Percentiles rank a stretch among this genome's conserved stretches.
These are phyloP conservation scores for Chiridota heheva DNA, from an alignment of 35 echinoderm and acorn worm species.

Conservation along the genomic window DNA sequence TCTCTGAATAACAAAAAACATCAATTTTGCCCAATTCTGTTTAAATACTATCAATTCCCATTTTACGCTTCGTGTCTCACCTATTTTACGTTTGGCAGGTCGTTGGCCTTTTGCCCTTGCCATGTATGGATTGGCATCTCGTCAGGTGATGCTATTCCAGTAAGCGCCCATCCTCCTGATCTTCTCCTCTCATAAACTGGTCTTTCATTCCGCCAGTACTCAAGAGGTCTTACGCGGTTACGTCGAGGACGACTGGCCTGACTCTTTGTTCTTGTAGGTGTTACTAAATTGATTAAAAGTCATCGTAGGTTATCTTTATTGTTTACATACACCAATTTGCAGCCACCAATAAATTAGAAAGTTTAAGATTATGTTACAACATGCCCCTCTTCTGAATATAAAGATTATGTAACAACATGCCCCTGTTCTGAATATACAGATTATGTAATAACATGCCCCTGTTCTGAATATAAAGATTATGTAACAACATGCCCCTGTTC, in stretches of 20 bases:
- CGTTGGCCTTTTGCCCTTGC: neutral
- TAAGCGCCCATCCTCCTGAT: slow-evolving; percentile 77
- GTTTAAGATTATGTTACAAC: neutral
- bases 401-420: no score
- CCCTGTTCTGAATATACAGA: no score
- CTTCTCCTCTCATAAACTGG: slow-evolving; percentile 71
- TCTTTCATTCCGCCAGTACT: slow-evolving; percentile 89
- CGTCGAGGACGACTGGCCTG: slow-evolving; percentile 48
- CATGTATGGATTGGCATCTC: neutral
- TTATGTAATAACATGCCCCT: no score
- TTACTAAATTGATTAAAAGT: slow-evolving; percentile 22
- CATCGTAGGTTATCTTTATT: neutral
- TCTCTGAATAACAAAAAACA: no score
- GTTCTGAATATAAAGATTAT: no score
- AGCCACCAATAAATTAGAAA: neutral
- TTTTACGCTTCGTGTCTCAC: no score
- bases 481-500: no score
- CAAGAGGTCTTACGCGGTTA: slow-evolving; percentile 58
- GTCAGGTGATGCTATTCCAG: slow-evolving; percentile 61
- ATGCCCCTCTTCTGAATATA: no score
- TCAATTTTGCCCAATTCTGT: no score
- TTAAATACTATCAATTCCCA: no score
- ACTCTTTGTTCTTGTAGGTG: slow-evolving; percentile 41
- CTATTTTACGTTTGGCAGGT: neutral
- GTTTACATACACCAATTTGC: neutral